Percentiles rank a stretch among this genome's conserved stretches.
These are phyloP conservation scores for Alosa alosa DNA, from an alignment of 2,113 vertebrate genomes.

Conservation along the genomic window DNA sequence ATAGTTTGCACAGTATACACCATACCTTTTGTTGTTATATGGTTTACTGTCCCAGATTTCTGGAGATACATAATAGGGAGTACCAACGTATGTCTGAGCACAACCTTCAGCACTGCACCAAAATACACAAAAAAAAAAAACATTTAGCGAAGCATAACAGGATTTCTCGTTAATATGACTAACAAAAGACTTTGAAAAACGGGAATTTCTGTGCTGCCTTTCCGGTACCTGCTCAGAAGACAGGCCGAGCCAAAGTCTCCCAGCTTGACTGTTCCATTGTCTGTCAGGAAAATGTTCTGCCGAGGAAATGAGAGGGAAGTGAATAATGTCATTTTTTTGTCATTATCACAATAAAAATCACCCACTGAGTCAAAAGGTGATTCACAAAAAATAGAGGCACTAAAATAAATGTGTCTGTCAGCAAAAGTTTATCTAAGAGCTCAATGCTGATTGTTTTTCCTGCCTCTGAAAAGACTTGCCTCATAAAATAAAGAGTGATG, in stretches of 20 bases:
- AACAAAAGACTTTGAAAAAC: not conserved
- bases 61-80: slow-evolving; percentile 92
- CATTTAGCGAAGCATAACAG: not conserved
- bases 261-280: slow-evolving; percentile 80
- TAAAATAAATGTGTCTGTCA: slow-evolving; percentile 6
- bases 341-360: slow-evolving; percentile 15
- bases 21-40: slow-evolving; percentile 94
- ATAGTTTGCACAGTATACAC: not conserved
- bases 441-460: not conserved
- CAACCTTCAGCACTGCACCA: slow-evolving; percentile 76
- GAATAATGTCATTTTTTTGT: not conserved
- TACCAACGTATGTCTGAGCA: slow-evolving; percentile 85
- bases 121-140: slow-evolving; percentile 41
- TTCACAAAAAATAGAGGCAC: not conserved
- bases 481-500: not conserved
- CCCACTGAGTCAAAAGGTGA: not conserved
- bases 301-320: slow-evolving; percentile 25
- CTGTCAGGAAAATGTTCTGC: slow-evolving; percentile 91
- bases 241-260: slow-evolving; percentile 93
- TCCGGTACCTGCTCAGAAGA: slow-evolving; percentile 81
- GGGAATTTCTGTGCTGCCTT: not conserved
- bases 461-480: not conserved
- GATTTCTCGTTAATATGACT: not conserved
- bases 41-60: slow-evolving; percentile 93
- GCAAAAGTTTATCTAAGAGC: slow-evolving; percentile 10